Base-by-base conservation (phyloP, 2,888 invertebrate species). In the Psococerastis gibbosa region DNA sequence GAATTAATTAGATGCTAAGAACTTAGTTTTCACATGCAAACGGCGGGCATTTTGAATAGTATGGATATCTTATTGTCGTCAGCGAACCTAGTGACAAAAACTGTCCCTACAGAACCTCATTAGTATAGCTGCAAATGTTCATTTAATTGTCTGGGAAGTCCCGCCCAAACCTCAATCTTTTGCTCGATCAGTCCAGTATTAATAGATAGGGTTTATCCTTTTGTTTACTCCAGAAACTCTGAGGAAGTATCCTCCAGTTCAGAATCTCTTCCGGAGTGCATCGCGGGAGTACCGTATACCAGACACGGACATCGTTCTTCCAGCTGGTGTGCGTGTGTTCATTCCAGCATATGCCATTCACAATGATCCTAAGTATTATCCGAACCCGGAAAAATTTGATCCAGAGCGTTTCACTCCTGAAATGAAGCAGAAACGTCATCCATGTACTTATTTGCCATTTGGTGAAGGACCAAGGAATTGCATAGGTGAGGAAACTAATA, bases 201-300 rank as follows among this genome's bases (percentile, higher is more conserved):
- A n/a, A n/a, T n/a, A n/a, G n/a, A n/a, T n/a, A n/a, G n/a, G n/a
- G n/a, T n/a, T 51, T n/a, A n/a, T n/a, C n/a, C n/a, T n/a, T n/a
- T n/a, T n/a, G n/a, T n/a, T n/a, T n/a, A n/a, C n/a, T 50, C 18
- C 51, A 57, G 63, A 62, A 52, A 56, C 60, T 1, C 47, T 63
- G 17, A 50, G 62, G 16, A 52, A 56, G 41, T 57, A 57, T 45
- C 59, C 63, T 3, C 56, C 60, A 3, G 52, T 55, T 4, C 46
- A 54, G 2, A 42, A 52, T 3, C 48, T 57, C 3, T 54, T 52
- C 18, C 52, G 56, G 32, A 43, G 44, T 3, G 57, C 56, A 35
- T 51, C 49, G 5, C 49, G 50, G 17, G 48, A 51, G 2, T 55
- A 55, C 45, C 42, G 38, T 20, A 33, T 57, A 18, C 53, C 55